Evolutionary conservation across 1,140 invertebrate species (phyloP).

Genomic region (Drosophila lacertosa): DNA sequence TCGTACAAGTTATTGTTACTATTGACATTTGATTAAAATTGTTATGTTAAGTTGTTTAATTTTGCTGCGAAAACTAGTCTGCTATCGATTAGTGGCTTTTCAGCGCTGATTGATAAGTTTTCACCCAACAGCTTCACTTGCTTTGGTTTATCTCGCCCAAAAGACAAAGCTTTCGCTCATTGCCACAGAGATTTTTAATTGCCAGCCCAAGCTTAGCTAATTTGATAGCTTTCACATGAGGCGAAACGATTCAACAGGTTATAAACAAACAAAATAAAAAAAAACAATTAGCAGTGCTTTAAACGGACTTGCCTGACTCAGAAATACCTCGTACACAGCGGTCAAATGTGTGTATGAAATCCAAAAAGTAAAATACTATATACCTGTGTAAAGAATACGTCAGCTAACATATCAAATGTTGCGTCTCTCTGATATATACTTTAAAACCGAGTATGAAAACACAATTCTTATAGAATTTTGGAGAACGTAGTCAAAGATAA

Average conservation of each 20-base stretch:
- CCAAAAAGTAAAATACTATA: too few relatives aligned
- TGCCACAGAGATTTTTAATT: slow-evolving; percentile 53
- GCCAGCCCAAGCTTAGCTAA: slow-evolving; percentile 14
- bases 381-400: too few relatives aligned
- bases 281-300: not conserved
- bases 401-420: too few relatives aligned
- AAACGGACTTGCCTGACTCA: not conserved
- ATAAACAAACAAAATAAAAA: slow-evolving; percentile 17
- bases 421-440: too few relatives aligned
- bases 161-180: slow-evolving; percentile 69
- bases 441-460: too few relatives aligned
- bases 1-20: not conserved
- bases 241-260: slow-evolving; percentile 33
- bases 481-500: too few relatives aligned
- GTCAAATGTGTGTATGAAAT: too few relatives aligned
- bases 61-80: not conserved
- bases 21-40: too few relatives aligned
- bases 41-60: too few relatives aligned
- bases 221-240: slow-evolving; percentile 40
- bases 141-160: slow-evolving; percentile 41
- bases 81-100: slow-evolving; percentile 33
- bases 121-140: slow-evolving; percentile 51
- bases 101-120: slow-evolving; percentile 61
- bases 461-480: too few relatives aligned
- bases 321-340: not conserved